Evolutionary conservation across 1,140 invertebrate genomes (phyloP).

Genomic region (Neodiprion lecontei): DNA sequence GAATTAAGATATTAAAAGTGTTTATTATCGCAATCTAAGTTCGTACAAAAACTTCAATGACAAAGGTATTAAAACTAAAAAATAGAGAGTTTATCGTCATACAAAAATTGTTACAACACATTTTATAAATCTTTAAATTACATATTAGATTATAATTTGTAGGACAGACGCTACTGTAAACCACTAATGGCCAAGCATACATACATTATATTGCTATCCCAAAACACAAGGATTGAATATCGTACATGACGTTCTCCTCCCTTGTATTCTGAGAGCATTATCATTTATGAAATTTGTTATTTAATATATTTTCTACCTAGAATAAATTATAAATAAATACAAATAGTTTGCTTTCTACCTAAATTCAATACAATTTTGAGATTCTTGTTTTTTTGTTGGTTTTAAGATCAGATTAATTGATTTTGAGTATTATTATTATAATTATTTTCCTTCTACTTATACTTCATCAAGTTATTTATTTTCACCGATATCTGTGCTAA

Average conservation of each 20-base stretch:
- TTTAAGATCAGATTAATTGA: conserved; percentile 39
- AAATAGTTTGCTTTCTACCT: conserved; percentile 59
- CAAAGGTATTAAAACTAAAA: too few relatives aligned
- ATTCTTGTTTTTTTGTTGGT: conserved; percentile 38
- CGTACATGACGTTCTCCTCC: not conserved
- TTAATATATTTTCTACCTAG: conserved; percentile 59
- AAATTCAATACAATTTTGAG: conserved; percentile 57
- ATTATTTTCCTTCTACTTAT: conserved; percentile 30
- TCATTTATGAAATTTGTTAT: conserved; percentile 46
- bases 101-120: too few relatives aligned
- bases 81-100: too few relatives aligned
- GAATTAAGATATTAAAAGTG: too few relatives aligned
- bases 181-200: conserved; percentile 4
- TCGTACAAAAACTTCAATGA: too few relatives aligned
- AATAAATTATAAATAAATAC: conserved; percentile 64
- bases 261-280: conserved; percentile 16
- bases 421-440: conserved; percentile 45
- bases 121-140: too few relatives aligned
- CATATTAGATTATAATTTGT: too few relatives aligned
- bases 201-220: not conserved
- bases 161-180: not conserved
- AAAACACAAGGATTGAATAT: conserved; percentile 10
- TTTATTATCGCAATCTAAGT: too few relatives aligned
- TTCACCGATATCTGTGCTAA: conserved; percentile 5
- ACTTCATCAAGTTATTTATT: conserved; percentile 7